These are phyloP conservation scores for Cantharis rufa DNA, from an alignment of 2,888 invertebrate genomes.

Conservation along the genomic window DNA sequence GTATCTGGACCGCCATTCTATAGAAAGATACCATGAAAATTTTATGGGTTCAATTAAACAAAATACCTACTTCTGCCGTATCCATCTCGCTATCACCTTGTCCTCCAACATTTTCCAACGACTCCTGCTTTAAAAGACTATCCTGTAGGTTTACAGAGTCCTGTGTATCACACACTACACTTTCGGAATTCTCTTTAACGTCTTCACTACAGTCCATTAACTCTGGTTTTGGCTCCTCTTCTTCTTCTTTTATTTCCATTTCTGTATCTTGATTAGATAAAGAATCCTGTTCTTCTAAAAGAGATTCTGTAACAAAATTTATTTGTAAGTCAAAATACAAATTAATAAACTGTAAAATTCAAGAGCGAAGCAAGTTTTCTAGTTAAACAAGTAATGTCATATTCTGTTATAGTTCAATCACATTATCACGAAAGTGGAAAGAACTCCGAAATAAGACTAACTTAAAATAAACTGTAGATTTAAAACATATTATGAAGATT, in stretches of 20 bases:
- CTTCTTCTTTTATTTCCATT: neutral
- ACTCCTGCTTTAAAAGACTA: neutral
- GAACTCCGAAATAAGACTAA: no score
- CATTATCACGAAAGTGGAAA: no score
- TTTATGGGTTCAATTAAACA: neutral
- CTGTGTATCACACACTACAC: conserved; percentile 6
- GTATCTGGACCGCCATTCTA: conserved; percentile 71
- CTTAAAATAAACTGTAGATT: no score
- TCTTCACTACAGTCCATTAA: neutral
- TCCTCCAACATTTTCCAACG: neutral
- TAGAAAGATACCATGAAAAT: neutral
- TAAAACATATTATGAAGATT: no score
- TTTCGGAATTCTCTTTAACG: neutral
- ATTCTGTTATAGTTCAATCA: no score
- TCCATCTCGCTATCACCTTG: neutral
- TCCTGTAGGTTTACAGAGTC: conserved; percentile 14
- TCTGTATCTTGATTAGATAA: neutral
- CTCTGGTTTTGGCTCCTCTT: neutral
- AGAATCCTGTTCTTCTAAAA: neutral
- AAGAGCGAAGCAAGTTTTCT: no score
- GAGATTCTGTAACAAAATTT: neutral
- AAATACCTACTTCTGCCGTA: neutral
- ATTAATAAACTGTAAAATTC: no score
- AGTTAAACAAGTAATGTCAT: no score
- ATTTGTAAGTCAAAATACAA: neutral